These are phyloP conservation scores for Antennarius striatus DNA, from an alignment of 2,113 vertebrate species.

Conservation along the genomic window DNA sequence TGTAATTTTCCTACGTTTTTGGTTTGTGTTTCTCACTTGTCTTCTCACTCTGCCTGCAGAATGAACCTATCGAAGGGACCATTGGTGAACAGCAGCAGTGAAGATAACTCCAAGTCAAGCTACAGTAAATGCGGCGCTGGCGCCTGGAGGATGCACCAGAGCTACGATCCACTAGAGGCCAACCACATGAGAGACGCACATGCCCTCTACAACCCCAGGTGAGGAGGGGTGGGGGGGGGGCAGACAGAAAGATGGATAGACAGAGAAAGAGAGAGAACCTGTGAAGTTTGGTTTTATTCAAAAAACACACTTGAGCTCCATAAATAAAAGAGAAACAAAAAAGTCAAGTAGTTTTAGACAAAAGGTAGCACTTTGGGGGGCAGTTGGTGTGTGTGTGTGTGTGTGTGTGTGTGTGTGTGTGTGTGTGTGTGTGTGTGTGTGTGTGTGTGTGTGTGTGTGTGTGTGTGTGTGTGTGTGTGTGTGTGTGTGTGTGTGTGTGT, in stretches of 20 bases:
- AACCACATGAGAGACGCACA: constrained; percentile 84
- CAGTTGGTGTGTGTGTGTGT: constrained; percentile 5
- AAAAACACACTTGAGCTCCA: constrained; percentile 44
- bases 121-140: constrained; percentile 82
- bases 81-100: constrained; percentile 83
- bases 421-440: neutral
- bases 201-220: constrained; percentile 82
- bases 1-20: constrained; percentile 24
- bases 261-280: constrained; percentile 10
- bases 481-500: neutral
- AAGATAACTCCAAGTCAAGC: constrained; percentile 79
- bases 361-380: constrained; percentile 24
- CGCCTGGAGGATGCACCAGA: constrained; percentile 85
- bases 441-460: neutral
- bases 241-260: neutral
- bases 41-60: constrained; percentile 69
- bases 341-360: constrained; percentile 32
- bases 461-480: neutral
- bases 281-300: constrained; percentile 29
- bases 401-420: neutral
- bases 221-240: constrained; percentile 25
- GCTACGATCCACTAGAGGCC: constrained; percentile 81
- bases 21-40: constrained; percentile 44
- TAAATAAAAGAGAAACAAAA: constrained; percentile 42
- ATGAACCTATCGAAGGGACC: constrained; percentile 86